These are phyloP conservation scores for Ptycholaimellus sp. DNA, from an alignment of 2,888 invertebrate genomes.

Conservation along the genomic window DNA sequence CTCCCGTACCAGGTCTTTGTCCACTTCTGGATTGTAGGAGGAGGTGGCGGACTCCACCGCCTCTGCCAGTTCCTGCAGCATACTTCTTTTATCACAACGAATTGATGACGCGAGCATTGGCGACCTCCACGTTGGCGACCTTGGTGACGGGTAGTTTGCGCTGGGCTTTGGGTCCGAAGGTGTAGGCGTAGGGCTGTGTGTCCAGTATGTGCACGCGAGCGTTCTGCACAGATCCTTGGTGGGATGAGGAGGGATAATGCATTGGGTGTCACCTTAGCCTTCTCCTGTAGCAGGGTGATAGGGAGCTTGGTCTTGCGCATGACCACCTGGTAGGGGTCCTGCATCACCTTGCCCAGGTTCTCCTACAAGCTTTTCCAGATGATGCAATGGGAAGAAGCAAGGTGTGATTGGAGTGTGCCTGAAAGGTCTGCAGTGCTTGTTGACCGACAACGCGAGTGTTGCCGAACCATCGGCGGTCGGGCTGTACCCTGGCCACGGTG, in stretches of 20 bases:
- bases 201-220: constrained; percentile 76
- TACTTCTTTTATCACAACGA: too few species aligned
- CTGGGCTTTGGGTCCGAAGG: constrained; percentile 78
- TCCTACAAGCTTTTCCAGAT: too few species aligned
- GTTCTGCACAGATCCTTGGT: too few species aligned
- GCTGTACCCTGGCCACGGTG: constrained; percentile 74
- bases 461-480: constrained; percentile 94
- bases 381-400: too few species aligned
- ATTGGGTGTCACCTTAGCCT: constrained; percentile 37
- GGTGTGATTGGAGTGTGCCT: too few species aligned
- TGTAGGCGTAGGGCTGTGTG: constrained; percentile 71
- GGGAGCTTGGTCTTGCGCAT: constrained; percentile 88
- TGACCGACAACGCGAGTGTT: constrained; percentile 91
- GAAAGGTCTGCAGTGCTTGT: constrained; percentile 37
- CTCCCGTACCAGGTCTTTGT: constrained; percentile 54
- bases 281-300: constrained; percentile 72
- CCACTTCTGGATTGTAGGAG: constrained; percentile 58
- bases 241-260: too few species aligned
- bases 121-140: constrained; percentile 47
- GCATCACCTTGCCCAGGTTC: constrained; percentile 72
- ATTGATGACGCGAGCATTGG: too few species aligned
- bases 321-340: constrained; percentile 86
- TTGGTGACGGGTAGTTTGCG: constrained; percentile 58
- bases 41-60: too few species aligned
- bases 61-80: too few species aligned